A percentile compares a stretch with the other conserved stretches of the same genome.
These are phyloP conservation scores for Brachionus koreanus DNA, from an alignment of 1,140 invertebrate species.

Conservation along the genomic window DNA sequence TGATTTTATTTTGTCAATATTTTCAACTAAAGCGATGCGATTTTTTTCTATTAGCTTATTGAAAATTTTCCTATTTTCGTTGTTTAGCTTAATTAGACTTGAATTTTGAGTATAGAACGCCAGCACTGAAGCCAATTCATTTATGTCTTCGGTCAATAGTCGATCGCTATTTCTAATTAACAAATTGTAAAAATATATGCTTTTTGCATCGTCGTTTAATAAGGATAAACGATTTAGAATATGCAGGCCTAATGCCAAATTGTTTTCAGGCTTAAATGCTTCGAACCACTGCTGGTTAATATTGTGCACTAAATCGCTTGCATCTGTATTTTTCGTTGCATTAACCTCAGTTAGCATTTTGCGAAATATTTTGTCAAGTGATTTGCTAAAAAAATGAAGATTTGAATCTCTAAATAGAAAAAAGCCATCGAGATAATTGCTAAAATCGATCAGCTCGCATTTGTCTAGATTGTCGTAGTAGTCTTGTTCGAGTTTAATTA, in stretches of 20 bases:
- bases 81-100: neutral
- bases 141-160: neutral
- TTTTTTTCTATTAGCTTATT: neutral
- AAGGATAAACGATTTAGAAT: neutral
- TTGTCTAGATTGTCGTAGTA: slow-evolving; percentile 9
- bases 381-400: neutral
- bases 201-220: neutral
- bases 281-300: slow-evolving; percentile 8
- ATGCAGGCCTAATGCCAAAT: neutral
- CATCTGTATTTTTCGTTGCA: neutral
- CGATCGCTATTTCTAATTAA: neutral
- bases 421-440: slow-evolving; percentile 9
- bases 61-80: neutral
- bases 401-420: slow-evolving; percentile 18
- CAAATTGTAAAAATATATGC: neutral
- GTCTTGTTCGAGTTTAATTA: neutral
- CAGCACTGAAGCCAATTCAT: neutral
- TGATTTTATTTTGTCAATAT: neutral
- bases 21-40: neutral
- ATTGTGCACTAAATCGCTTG: neutral
- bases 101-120: neutral
- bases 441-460: neutral
- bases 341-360: neutral
- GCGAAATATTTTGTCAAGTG: slow-evolving; percentile 1
- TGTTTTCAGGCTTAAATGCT: neutral